Evolutionary conservation across 92 coral and sea anemone genomes (phyloP).

Genomic region (Epizoanthus fatuus): DNA sequence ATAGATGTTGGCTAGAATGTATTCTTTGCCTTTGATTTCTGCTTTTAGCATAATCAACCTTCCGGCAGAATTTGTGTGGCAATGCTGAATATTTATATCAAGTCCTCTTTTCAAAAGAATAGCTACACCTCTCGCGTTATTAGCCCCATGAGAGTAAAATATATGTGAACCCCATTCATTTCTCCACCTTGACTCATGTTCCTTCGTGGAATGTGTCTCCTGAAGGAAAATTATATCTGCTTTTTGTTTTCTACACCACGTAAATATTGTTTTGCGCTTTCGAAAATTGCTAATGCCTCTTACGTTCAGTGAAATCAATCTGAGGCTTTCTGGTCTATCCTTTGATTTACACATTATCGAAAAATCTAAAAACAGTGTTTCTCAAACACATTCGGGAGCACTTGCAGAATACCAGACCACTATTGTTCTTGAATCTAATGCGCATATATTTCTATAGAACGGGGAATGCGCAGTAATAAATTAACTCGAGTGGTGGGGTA

Average conservation of each 20-base stretch:
- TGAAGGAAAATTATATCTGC: no score
- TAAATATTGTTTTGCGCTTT: no score
- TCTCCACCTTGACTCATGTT: neutral
- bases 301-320: slow-evolving; percentile 12
- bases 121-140: slow-evolving; percentile 31
- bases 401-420: no score
- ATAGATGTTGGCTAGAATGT: neutral
- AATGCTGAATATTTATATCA: slow-evolving; percentile 3
- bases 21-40: slow-evolving; percentile 1
- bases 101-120: neutral
- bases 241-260: no score
- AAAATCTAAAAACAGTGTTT: no score
- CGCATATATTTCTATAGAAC: no score
- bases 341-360: neutral
- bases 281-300: no score
- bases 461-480: no score
- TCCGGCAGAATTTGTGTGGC: neutral
- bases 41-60: slow-evolving; percentile 16
- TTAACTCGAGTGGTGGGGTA: no score
- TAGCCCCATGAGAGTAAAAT: slow-evolving; percentile 16
- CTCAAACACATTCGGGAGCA: no score
- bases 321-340: slow-evolving; percentile 32
- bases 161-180: slow-evolving; percentile 14
- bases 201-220: no score
- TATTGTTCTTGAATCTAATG: no score